These are phyloP conservation scores for Lasioglossum zephyrum DNA, from an alignment of 2,888 invertebrate genomes.

Conservation along the genomic window DNA sequence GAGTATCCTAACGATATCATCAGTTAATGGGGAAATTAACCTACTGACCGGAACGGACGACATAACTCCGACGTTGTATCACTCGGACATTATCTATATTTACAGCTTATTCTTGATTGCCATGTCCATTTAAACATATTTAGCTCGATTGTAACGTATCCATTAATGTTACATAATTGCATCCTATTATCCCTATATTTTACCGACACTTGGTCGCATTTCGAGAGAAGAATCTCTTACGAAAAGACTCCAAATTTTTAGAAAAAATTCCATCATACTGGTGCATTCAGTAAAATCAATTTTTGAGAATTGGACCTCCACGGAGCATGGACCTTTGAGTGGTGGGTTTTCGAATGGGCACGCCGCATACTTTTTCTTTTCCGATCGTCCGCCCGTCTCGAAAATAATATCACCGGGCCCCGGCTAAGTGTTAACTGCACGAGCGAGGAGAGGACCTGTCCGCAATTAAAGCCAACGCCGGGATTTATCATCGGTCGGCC, in stretches of 20 bases:
- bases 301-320: too few relatives aligned
- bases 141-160: neutral
- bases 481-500: slow-evolving; percentile 77
- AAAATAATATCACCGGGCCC: neutral
- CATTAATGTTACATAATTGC: neutral
- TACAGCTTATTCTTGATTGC: neutral
- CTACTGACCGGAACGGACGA: neutral
- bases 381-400: neutral
- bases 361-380: too few relatives aligned
- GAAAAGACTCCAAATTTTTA: too few relatives aligned
- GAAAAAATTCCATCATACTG: too few relatives aligned
- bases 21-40: neutral
- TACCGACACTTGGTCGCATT: neutral
- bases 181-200: neutral
- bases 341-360: neutral
- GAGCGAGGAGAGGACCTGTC: slow-evolving; percentile 14
- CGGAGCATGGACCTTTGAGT: too few relatives aligned
- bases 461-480: slow-evolving; percentile 46
- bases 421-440: neutral
- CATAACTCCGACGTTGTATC: neutral
- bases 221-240: neutral
- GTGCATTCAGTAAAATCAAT: too few relatives aligned
- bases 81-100: neutral
- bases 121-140: neutral
- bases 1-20: slow-evolving; percentile 9